Evolutionary conservation across 2,113 vertebrate species (phyloP).

Genomic region (Nothoprocta pentlandii): DNA sequence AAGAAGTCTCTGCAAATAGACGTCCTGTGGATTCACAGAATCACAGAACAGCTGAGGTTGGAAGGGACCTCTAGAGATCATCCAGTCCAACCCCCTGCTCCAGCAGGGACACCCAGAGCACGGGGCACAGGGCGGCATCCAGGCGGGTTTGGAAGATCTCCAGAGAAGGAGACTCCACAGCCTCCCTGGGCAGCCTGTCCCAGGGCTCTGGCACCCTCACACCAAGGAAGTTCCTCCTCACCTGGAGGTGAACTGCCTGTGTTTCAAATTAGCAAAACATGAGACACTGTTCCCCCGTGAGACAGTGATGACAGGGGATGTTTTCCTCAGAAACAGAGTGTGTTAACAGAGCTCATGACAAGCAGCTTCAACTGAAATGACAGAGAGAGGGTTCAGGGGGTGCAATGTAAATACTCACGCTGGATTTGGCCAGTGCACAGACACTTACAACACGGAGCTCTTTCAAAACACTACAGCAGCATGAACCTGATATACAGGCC

Average conservation of each 20-base stretch:
- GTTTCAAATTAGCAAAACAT: neutral
- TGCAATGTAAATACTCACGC: neutral
- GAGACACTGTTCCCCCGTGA: no score
- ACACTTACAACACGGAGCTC: neutral
- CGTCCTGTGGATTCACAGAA: neutral
- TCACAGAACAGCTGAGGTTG: no score
- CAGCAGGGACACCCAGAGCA: no score
- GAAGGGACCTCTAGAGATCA: no score
- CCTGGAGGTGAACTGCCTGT: no score
- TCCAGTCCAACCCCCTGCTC: no score
- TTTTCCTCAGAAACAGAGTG: neutral
- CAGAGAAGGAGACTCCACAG: no score
- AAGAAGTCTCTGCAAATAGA: neutral
- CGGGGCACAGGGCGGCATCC: no score
- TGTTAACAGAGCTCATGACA: neutral
- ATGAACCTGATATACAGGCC: fast-evolving
- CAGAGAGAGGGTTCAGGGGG: neutral
- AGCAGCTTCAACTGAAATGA: neutral
- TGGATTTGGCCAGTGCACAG: neutral
- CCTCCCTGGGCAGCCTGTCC: no score
- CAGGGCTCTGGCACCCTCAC: no score
- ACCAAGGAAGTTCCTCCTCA: no score
- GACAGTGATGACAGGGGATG: neutral
- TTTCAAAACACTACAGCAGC: neutral
- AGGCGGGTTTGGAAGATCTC: no score